Evolutionary conservation across 2,888 invertebrate genomes (phyloP).

Genomic region (Sesia apiformis): DNA sequence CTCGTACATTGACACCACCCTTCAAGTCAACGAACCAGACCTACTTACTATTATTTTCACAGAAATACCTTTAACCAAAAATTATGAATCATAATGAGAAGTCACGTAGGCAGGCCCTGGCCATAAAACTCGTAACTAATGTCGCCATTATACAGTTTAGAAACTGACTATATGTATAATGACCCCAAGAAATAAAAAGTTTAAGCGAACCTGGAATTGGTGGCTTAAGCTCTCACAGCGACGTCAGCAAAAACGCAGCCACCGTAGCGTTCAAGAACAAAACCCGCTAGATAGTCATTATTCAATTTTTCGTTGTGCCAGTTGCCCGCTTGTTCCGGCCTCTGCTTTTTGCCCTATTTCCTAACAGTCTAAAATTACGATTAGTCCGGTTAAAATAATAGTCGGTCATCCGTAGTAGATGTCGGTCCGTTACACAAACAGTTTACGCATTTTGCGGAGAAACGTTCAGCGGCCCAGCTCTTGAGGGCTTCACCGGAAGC

Average conservation of each 20-base stretch:
- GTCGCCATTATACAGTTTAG: too few species aligned
- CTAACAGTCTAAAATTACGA: slow-evolving; percentile 65
- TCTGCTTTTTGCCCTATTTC: slow-evolving; percentile 66
- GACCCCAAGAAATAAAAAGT: too few species aligned
- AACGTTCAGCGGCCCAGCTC: slow-evolving; percentile 5
- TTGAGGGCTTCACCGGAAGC: not conserved
- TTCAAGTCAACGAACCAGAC: too few species aligned
- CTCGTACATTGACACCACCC: too few species aligned
- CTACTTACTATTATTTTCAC: too few species aligned
- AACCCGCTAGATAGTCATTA: slow-evolving; percentile 70
- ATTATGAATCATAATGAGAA: too few species aligned
- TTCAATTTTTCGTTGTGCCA: slow-evolving; percentile 71
- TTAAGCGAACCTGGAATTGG: too few species aligned
- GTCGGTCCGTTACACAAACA: slow-evolving; percentile 58
- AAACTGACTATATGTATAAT: too few species aligned
- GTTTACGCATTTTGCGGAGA: slow-evolving; percentile 38
- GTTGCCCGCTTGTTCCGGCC: slow-evolving; percentile 71
- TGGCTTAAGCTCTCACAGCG: not conserved
- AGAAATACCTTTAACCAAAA: too few species aligned
- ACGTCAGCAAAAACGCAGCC: slow-evolving; percentile 35
- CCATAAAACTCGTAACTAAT: too few species aligned
- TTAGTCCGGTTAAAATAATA: slow-evolving; percentile 63
- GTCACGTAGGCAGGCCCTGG: too few species aligned
- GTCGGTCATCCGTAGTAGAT: slow-evolving; percentile 65
- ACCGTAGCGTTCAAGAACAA: slow-evolving; percentile 62